Conservation (phyloP, 2,888 invertebrate genomes). For the Lasioglossum morio region DNA sequence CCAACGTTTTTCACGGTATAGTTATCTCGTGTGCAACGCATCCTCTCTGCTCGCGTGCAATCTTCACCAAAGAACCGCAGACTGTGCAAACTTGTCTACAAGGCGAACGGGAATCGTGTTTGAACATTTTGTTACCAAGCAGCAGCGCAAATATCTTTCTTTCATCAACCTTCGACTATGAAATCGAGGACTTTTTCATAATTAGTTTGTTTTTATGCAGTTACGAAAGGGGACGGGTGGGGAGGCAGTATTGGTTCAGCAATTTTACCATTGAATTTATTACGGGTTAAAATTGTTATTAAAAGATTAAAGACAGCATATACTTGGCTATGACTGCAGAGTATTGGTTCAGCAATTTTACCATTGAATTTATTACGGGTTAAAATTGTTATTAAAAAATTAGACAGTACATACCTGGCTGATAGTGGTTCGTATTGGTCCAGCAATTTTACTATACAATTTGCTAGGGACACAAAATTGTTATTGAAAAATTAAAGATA, state of each 20-base stretch:
- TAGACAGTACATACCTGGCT: fast-evolving
- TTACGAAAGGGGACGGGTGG: no score
- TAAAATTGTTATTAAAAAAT: background rate
- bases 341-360: no score
- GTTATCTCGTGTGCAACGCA: background rate
- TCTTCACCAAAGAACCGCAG: constrained; percentile 17
- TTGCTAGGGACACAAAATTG: fast-evolving
- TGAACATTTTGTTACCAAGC: constrained; percentile 51
- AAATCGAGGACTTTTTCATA: background rate
- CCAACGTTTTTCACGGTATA: background rate
- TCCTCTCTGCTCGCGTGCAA: background rate
- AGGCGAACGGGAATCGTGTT: constrained; percentile 37
- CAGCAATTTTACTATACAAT: background rate
- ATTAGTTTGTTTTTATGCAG: no score
- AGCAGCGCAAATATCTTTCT: constrained; percentile 49
- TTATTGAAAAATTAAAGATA: background rate
- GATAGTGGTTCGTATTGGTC: fast-evolving
- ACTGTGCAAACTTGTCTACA: constrained; percentile 34
- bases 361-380: no score
- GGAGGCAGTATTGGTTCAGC: no score
- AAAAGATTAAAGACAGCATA: no score
- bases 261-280: no score
- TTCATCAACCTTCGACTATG: constrained; percentile 39
- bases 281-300: background rate
- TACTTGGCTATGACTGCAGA: no score